Evolutionary conservation across 2,888 invertebrate species (phyloP).

Genomic region (Tetragonula carbonaria): DNA sequence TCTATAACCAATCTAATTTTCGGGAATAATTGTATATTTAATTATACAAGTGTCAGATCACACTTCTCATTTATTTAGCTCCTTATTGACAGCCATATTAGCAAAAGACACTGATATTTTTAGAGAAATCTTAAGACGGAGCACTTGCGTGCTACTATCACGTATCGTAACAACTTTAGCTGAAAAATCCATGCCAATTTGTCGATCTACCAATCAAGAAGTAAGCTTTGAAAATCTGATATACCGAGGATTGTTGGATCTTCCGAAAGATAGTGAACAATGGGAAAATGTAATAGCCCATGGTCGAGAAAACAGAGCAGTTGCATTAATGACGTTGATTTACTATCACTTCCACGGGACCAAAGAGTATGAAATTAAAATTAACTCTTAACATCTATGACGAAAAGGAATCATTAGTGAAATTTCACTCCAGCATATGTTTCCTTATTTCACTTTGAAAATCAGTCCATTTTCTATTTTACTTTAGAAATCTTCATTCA

Average conservation of each 20-base stretch:
- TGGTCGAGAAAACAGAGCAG: slow-evolving; percentile 23
- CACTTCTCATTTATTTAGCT: too few relatives aligned
- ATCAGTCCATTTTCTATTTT: too few relatives aligned
- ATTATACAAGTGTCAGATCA: too few relatives aligned
- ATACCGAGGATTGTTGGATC: slow-evolving; percentile 54
- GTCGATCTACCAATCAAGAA: slow-evolving; percentile 31
- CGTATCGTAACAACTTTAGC: slow-evolving; percentile 45
- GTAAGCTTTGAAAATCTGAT: slow-evolving; percentile 57
- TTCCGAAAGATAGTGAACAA: slow-evolving; percentile 44
- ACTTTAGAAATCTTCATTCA: too few relatives aligned
- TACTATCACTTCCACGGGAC: slow-evolving; percentile 71
- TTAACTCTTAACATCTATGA: background rate
- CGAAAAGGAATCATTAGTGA: background rate
- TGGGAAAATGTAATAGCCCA: slow-evolving; percentile 44
- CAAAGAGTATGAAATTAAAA: slow-evolving; percentile 49
- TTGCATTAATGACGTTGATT: slow-evolving; percentile 62
- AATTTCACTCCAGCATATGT: background rate
- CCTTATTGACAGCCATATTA: too few relatives aligned
- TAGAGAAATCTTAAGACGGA: slow-evolving; percentile 54
- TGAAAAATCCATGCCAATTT: slow-evolving; percentile 45
- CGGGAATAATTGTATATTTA: too few relatives aligned
- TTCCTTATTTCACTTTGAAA: too few relatives aligned
- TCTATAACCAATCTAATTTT: too few relatives aligned
- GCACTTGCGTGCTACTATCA: slow-evolving; percentile 51
- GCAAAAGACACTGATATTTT: slow-evolving; percentile 12